Percentiles rank a stretch among this genome's conserved stretches.
Evolutionary conservation across 2,113 vertebrate species (phyloP).

Genomic region (Pachyramphus minor): DNA sequence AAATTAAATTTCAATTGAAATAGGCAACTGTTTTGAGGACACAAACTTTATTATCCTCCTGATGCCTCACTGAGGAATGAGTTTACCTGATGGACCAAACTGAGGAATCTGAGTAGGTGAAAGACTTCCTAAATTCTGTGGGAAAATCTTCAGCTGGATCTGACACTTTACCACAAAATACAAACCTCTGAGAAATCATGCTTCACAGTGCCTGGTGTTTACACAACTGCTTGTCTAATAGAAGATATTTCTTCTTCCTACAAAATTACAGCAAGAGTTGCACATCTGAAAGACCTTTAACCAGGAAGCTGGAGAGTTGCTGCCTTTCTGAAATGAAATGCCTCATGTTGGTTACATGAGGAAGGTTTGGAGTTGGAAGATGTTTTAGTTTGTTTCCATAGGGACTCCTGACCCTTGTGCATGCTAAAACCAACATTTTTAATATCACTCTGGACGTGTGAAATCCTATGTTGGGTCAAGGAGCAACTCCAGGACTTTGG

Average conservation of each 20-base stretch:
- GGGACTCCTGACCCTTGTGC: not conserved
- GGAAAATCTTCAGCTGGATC: not conserved
- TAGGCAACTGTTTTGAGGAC: not conserved
- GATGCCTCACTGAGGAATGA: not conserved
- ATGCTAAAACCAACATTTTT: not conserved
- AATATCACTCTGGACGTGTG: not conserved
- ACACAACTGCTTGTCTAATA: not conserved
- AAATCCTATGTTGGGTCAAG: not conserved
- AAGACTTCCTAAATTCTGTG: not conserved
- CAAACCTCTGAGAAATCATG: not conserved
- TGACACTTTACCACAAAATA: not conserved
- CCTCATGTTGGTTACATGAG: rapidly evolving
- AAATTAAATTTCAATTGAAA: not conserved
- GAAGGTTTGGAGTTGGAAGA: not conserved
- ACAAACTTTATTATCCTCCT: not conserved
- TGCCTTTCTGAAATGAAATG: not conserved
- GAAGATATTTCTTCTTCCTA: not conserved
- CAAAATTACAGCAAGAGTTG: not conserved
- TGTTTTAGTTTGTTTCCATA: not conserved
- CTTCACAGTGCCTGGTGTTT: not conserved
- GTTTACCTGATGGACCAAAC: not conserved
- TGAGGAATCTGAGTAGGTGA: not conserved
- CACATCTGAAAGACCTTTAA: not conserved
- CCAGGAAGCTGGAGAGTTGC: not conserved
- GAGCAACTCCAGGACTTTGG: not conserved